Evolutionary conservation across 2,113 vertebrate species (phyloP).

Genomic region (zebrafish (Danio rerio)): GRCz12tu NC_133191.1:37291501-37292000

Average conservation of each 20-base stretch:
- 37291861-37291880: neutral
- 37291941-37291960: too few species aligned
- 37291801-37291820: neutral
- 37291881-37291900: neutral
- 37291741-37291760: slow-evolving; percentile 17
- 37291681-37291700: slow-evolving; percentile 12
- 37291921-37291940: too few species aligned
- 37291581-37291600: neutral
- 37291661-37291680: slow-evolving; percentile 27
- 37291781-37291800: slow-evolving; percentile 6
- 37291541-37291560: neutral
- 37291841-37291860: neutral
- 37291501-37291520: neutral
- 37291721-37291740: slow-evolving; percentile 21
- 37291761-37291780: slow-evolving; percentile 37
- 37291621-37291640: slow-evolving; percentile 13
- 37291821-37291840: neutral
- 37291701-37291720: slow-evolving; percentile 40
- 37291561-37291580: neutral
- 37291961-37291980: too few species aligned
- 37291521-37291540: slow-evolving; percentile 13
- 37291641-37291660: slow-evolving; percentile 38
- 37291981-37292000: too few species aligned
- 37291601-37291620: neutral
- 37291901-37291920: too few species aligned